These are phyloP conservation scores for Danio albolineatus DNA, from an alignment of 2,797 vertebrate species.

Conservation along the genomic window DNA sequence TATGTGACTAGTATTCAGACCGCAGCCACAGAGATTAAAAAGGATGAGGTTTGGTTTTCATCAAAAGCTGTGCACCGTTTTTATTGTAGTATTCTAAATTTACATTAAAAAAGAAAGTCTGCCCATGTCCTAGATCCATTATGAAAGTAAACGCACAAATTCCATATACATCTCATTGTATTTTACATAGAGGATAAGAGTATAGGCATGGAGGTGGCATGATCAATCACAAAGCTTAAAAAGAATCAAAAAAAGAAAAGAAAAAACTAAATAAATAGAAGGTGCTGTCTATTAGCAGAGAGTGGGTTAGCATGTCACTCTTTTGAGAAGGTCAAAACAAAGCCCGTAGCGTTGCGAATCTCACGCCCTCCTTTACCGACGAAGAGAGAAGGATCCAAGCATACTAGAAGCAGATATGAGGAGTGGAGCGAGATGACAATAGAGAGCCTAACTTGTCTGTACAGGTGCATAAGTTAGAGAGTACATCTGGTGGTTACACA, in stretches of 20 bases:
- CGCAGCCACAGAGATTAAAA: conserved; percentile 70
- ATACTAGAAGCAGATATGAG: conserved; percentile 63
- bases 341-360: conserved; percentile 72
- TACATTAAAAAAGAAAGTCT: conserved; percentile 83
- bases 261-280: conserved; percentile 91
- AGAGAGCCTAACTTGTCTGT: conserved; percentile 67
- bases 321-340: conserved; percentile 66
- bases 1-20: conserved; percentile 54
- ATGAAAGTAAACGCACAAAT: conserved; percentile 89
- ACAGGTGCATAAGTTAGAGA: conserved; percentile 85
- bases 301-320: conserved; percentile 69
- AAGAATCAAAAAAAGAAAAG: conserved; percentile 66
- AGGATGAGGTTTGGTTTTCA: conserved; percentile 77
- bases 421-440: conserved; percentile 64
- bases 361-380: conserved; percentile 79
- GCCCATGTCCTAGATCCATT: conserved; percentile 83
- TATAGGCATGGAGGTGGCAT: conserved; percentile 93
- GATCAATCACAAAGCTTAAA: conserved; percentile 87
- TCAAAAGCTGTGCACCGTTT: conserved; percentile 93
- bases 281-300: conserved; percentile 87
- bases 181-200: conserved; percentile 86
- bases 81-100: conserved; percentile 91
- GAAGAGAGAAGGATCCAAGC: conserved; percentile 53
- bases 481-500: conserved; percentile 81
- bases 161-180: conserved; percentile 84